These are phyloP conservation scores for Hypotaenidia philippensis DNA, from an alignment of 2,797 vertebrate genomes.

Conservation along the genomic window DNA sequence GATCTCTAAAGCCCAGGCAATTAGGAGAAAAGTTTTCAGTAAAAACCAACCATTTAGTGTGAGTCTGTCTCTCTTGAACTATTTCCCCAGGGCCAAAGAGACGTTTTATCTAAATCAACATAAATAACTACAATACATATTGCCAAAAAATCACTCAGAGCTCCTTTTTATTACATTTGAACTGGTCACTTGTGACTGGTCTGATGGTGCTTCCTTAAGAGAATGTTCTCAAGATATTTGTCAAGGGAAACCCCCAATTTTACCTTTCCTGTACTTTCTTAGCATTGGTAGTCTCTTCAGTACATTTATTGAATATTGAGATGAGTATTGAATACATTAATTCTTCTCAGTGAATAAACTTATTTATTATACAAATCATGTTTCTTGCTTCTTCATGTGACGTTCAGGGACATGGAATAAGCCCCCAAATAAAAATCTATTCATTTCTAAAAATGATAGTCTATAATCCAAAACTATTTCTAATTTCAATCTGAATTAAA, in stretches of 20 bases:
- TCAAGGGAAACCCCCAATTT: neutral
- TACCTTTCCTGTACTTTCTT: conserved; percentile 17
- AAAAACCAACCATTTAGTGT: neutral
- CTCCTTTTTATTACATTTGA: conserved; percentile 60
- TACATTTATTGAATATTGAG: conserved; percentile 41
- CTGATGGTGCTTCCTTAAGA: conserved; percentile 33
- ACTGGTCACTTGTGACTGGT: neutral
- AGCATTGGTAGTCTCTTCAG: neutral
- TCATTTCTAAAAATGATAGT: neutral
- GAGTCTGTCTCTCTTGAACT: neutral
- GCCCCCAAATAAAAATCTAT: neutral
- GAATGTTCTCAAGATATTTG: conserved; percentile 50
- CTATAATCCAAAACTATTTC: neutral
- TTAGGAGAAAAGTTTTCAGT: neutral
- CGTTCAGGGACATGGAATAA: neutral
- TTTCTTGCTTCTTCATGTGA: neutral
- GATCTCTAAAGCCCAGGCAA: neutral
- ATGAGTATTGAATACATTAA: conserved; percentile 45
- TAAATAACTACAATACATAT: conserved; percentile 22
- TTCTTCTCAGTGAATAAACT: neutral
- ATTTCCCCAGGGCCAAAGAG: neutral
- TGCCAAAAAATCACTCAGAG: conserved; percentile 5
- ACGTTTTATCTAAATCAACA: conserved; percentile 5
- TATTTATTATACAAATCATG: fast-evolving
- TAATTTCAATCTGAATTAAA: neutral